Conservation (phyloP, 1,140 invertebrate species). For the Ridgeia piscesae region DNA sequence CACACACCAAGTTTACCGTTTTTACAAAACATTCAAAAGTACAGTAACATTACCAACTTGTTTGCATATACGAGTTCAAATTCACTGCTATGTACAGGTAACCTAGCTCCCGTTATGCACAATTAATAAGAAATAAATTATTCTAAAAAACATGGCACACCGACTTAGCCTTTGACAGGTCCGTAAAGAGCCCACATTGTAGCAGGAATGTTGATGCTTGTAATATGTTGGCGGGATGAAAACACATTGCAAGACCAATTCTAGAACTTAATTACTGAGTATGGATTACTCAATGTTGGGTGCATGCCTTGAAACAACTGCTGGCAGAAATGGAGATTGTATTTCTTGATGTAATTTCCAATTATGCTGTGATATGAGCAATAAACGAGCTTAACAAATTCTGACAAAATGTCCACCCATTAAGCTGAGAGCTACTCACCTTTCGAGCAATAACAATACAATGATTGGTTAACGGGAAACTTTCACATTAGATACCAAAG, state of each 20-base stretch:
- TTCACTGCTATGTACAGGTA: neutral
- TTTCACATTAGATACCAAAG: neutral
- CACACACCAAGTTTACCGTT: neutral
- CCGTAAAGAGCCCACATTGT: neutral
- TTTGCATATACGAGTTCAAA: neutral
- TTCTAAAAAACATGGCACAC: neutral
- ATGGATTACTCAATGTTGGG: neutral
- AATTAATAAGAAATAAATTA: neutral
- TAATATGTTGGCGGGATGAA: neutral
- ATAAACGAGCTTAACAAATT: neutral
- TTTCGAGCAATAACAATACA: neutral
- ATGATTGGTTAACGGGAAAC: neutral
- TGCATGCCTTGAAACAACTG: no score
- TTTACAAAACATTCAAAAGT: no score
- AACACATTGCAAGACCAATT: neutral
- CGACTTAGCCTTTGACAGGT: neutral
- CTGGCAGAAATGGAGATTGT: neutral
- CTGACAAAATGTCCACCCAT: neutral
- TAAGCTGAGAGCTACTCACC: neutral
- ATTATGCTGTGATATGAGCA: neutral
- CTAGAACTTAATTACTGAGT: neutral
- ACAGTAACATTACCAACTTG: neutral
- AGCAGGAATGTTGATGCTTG: neutral
- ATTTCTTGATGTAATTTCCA: neutral
- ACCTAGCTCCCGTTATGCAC: neutral